These are phyloP conservation scores for Notarius quadriscutis DNA, from an alignment of 2,113 vertebrate species.

Conservation along the genomic window DNA sequence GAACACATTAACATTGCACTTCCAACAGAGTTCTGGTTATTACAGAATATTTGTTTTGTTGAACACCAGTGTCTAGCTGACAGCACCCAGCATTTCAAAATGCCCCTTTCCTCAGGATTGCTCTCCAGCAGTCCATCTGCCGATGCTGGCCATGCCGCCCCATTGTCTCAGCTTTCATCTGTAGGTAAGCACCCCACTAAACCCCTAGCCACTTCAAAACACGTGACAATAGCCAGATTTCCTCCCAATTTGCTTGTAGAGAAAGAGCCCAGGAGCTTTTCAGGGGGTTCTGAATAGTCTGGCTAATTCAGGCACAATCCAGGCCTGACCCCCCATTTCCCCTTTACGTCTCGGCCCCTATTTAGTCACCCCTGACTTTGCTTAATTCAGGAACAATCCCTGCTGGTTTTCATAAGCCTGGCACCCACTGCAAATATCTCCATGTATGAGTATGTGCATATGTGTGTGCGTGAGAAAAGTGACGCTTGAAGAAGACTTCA, in stretches of 20 bases:
- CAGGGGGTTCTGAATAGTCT: conserved; percentile 84
- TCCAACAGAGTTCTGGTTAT: not conserved
- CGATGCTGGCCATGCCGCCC: conserved; percentile 70
- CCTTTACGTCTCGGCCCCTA: conserved; percentile 75
- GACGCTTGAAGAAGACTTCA: not conserved
- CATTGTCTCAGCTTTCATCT: conserved; percentile 75
- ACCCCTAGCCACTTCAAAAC: conserved; percentile 77
- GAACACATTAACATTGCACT: not conserved
- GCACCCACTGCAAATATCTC: conserved; percentile 73
- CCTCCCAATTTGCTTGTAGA: conserved; percentile 85
- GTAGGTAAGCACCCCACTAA: conserved; percentile 82
- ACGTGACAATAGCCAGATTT: conserved; percentile 88
- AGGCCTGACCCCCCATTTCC: conserved; percentile 84
- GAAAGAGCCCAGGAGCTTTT: conserved; percentile 84
- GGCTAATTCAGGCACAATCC: conserved; percentile 89
- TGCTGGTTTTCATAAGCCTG: conserved; percentile 75
- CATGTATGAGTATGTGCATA: conserved; percentile 21
- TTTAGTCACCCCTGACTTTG: conserved; percentile 87
- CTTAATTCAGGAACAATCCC: conserved; percentile 86
- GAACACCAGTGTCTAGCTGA: conserved; percentile 1
- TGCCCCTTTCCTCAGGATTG: not conserved
- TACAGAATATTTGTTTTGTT: not conserved
- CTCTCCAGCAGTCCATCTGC: conserved; percentile 55
- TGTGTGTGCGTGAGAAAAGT: not conserved
- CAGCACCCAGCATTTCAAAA: conserved; percentile 36